Evolutionary conservation across 92 coral and sea anemone genomes (phyloP), one percentile per base, ranked within the genome.

Genomic region (Bergia sp.): DNA sequence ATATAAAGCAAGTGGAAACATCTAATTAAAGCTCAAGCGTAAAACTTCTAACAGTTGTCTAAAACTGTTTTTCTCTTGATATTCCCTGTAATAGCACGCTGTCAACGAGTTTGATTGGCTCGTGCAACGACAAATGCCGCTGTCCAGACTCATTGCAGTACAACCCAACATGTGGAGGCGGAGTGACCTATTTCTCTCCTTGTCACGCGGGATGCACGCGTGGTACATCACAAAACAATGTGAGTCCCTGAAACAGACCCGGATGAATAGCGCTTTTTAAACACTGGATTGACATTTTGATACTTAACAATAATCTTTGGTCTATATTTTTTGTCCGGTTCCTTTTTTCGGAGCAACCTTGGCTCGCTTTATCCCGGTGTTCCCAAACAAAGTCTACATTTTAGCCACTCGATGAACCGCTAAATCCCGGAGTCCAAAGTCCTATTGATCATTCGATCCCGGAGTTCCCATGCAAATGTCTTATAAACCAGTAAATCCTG

Each of bases 161-260:
- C 85, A 82, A 72, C 38, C 97, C 97, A 21, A 92, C 89, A 61
- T 94, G 97, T 81, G 91, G 82, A 10, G 93, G 86, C 12, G 83
- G 89, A 29, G 79, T 91, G 78, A 91, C 93, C 50, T 94, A 89
- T 88, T 94, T 86, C 83, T 94, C 97, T 8, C 95, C 97, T 6
- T 94, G 97, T 80, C 94, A 92, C 82, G 97, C 97, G 49, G 97
- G 95, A 8, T 94, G 97, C 73, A 21, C 38, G 21, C 58, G 57
- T 78, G 82, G 82, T 45, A 78, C 15, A 5, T 44, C 38, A 38
- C 8, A 18, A 78, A 78, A 78, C 57, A 78, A 45, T 8, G 82
- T 78, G 39, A 78, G 82, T 78, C 23, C 29, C 20, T 16, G 69
- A 16, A 61, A 61, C 29, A 61, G 69, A 61, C 58, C 58, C 57